Evolutionary conservation across 1,140 invertebrate species (phyloP).

Genomic region (Andrena cerasifolii): DNA sequence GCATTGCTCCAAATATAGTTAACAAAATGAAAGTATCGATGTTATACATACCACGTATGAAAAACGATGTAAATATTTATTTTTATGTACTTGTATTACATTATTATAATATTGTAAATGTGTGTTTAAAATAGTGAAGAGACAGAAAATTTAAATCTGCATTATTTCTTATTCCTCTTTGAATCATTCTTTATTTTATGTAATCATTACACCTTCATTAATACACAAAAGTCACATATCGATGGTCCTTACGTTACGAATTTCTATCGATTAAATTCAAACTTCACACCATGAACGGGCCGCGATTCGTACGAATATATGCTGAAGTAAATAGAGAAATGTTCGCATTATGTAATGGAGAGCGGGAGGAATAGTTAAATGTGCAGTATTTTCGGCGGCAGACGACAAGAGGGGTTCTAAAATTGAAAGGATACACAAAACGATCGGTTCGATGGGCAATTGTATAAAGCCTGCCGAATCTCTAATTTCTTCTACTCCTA

Average conservation of each 20-base stretch:
- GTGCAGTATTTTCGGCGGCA: not conserved
- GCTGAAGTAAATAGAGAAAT: not conserved
- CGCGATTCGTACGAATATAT: not conserved
- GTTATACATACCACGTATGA: no score
- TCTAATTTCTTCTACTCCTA: constrained; percentile 28
- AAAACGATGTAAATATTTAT: no score
- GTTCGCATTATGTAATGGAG: not conserved
- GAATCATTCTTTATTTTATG: no score
- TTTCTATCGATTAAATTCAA: not conserved
- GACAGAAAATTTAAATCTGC: no score
- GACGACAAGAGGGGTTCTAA: not conserved
- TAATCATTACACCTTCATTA: not conserved
- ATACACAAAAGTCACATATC: not conserved
- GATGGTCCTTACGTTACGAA: not conserved
- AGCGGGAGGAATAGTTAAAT: constrained; percentile 1
- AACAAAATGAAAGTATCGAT: no score
- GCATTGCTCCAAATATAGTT: no score
- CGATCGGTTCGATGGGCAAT: constrained; percentile 61
- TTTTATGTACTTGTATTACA: no score
- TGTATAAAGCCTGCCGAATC: constrained; percentile 50
- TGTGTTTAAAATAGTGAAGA: no score
- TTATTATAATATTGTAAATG: no score
- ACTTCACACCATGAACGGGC: constrained; percentile 19
- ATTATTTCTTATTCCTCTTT: no score
- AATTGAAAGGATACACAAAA: constrained; percentile 1